These are phyloP conservation scores for Microcebus lehilahytsara DNA, from an alignment of 2,113 vertebrate genomes.

Conservation along the genomic window DNA sequence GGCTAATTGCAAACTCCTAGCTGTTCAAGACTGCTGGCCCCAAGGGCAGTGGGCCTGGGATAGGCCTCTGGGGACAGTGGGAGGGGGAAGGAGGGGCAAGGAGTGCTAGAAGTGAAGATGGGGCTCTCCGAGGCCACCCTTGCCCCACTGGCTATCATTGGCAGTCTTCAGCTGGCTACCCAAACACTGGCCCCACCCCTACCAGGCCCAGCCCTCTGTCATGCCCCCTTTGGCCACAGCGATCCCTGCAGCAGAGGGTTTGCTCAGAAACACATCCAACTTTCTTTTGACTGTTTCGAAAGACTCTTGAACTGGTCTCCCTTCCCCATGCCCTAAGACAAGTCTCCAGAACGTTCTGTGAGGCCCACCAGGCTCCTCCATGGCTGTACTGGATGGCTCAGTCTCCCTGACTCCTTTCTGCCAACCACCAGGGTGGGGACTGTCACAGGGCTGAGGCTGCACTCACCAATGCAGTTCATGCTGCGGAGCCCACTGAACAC, in stretches of 20 bases:
- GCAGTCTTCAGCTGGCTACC: no score
- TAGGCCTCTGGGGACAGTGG: background rate
- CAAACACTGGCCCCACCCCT: no score
- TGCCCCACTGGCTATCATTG: background rate
- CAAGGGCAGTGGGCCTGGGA: background rate
- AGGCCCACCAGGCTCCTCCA: background rate
- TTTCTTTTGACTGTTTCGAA: background rate
- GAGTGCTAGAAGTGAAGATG: background rate
- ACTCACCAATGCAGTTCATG: conserved; percentile 95
- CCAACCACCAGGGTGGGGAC: no score
- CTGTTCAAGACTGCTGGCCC: background rate
- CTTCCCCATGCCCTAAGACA: background rate
- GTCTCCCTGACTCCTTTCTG: background rate
- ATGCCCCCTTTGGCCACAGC: background rate
- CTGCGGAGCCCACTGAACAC: conserved; percentile 88
- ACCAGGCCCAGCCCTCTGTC: no score
- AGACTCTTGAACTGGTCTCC: background rate
- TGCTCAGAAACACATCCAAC: background rate
- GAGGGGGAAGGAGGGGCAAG: background rate
- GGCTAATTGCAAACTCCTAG: background rate
- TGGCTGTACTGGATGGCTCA: no score
- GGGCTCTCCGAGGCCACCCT: background rate
- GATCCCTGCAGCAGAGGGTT: background rate
- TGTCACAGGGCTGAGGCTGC: background rate
- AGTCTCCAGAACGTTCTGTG: background rate